Evolutionary conservation across 1,140 invertebrate species (phyloP).

Genomic region (Laodelphax striatellus): DNA sequence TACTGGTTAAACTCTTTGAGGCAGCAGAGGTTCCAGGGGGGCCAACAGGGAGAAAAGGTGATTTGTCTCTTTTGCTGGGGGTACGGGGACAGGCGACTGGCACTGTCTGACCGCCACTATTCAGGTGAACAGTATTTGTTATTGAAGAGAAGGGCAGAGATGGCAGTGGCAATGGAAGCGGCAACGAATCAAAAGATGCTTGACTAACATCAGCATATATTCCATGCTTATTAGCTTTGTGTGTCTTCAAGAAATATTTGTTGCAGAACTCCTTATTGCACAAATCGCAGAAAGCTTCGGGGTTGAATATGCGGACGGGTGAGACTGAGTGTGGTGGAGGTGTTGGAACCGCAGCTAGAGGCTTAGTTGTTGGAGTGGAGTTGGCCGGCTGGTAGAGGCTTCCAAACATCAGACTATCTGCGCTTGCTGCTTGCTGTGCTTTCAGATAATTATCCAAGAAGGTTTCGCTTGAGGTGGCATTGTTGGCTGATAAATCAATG

Average conservation of each 20-base stretch:
- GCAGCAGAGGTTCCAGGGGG: background rate
- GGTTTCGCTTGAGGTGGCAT: background rate
- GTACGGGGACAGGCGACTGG: too few relatives aligned
- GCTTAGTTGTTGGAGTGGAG: background rate
- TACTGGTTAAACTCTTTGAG: conserved; percentile 29
- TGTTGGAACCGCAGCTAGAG: background rate
- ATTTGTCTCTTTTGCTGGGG: too few relatives aligned
- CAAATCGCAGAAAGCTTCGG: conserved; percentile 88
- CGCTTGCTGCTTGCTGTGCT: background rate
- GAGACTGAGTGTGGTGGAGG: conserved; percentile 10
- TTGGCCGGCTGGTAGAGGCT: background rate
- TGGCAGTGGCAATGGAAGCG: conserved; percentile 16
- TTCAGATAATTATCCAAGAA: background rate
- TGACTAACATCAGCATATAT: conserved; percentile 50
- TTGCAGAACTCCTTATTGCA: conserved; percentile 99
- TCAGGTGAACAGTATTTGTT: too few relatives aligned
- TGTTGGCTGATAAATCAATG: background rate
- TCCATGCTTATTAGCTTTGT: conserved; percentile 90
- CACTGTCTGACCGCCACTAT: too few relatives aligned
- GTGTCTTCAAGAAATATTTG: conserved; percentile 98
- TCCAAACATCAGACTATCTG: conserved; percentile 3
- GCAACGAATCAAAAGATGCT: conserved; percentile 1
- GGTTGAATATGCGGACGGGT: conserved; percentile 64
- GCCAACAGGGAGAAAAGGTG: too few relatives aligned
- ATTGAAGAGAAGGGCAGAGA: conserved; percentile 8